These are phyloP conservation scores for Piscicola geometra DNA, from an alignment of 2,888 invertebrate species.

Conservation along the genomic window DNA sequence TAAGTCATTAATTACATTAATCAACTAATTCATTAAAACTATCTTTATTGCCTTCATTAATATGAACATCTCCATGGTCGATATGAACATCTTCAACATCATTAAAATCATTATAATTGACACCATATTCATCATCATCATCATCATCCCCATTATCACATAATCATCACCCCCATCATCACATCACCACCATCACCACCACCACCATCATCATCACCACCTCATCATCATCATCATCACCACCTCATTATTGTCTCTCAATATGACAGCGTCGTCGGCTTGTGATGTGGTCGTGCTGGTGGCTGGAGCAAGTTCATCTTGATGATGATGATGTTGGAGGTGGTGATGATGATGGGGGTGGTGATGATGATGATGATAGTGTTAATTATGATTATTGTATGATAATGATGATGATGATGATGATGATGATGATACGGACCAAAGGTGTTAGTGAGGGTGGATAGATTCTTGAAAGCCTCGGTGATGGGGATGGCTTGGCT, in stretches of 20 bases:
- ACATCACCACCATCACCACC: too few relatives aligned
- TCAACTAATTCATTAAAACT: too few relatives aligned
- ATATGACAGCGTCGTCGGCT: constrained; percentile 45
- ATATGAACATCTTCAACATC: too few relatives aligned
- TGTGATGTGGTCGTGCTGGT: constrained; percentile 41
- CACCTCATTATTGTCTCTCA: constrained; percentile 45
- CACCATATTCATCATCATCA: too few relatives aligned
- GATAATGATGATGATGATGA: neutral
- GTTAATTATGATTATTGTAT: neutral
- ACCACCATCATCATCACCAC: too few relatives aligned
- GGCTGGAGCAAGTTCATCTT: constrained; percentile 46
- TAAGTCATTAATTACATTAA: too few relatives aligned
- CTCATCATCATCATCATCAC: too few relatives aligned
- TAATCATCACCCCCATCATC: too few relatives aligned
- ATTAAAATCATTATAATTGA: too few relatives aligned
- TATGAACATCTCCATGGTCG: too few relatives aligned
- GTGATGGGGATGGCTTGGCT: neutral
- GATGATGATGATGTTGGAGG: neutral
- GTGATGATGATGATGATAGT: neutral
- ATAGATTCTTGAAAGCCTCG: neutral
- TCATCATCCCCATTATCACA: too few relatives aligned
- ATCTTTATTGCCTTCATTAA: too few relatives aligned
- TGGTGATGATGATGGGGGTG: neutral
- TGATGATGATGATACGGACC: neutral
- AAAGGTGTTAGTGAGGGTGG: constrained; percentile 13